These are phyloP conservation scores for Probosciger aterrimus DNA, from an alignment of 2,113 vertebrate species.

Conservation along the genomic window DNA sequence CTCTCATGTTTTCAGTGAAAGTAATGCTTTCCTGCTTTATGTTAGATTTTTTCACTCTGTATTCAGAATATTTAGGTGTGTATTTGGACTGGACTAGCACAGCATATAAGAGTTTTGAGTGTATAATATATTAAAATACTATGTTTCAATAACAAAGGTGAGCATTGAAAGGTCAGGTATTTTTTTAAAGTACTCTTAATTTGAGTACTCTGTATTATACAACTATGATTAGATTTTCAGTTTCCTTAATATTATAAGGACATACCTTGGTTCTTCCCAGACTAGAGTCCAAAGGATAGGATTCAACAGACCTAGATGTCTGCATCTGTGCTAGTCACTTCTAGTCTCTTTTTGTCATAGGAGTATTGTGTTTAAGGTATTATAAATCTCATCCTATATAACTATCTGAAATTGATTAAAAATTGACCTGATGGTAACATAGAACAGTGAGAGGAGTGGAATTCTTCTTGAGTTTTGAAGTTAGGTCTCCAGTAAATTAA, in stretches of 20 bases:
- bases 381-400: not conserved
- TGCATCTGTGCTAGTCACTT: not conserved
- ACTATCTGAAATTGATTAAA: not conserved
- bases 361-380: not conserved
- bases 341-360: not conserved
- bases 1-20: not conserved
- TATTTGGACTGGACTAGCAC: not conserved
- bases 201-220: not conserved
- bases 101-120: not conserved
- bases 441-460: not conserved
- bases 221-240: not conserved
- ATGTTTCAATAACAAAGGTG: not conserved
- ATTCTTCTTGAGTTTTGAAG: not conserved
- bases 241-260: not conserved
- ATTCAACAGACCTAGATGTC: not conserved
- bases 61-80: not conserved
- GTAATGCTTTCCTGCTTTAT: not conserved
- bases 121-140: not conserved
- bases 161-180: not conserved
- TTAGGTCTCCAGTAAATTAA: not conserved
- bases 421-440: not conserved
- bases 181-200: not conserved
- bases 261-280: not conserved
- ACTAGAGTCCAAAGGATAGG: not conserved
- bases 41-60: not conserved